Conservation (phyloP, 2,888 invertebrate genomes). For the Sacculina carcini region DNA sequence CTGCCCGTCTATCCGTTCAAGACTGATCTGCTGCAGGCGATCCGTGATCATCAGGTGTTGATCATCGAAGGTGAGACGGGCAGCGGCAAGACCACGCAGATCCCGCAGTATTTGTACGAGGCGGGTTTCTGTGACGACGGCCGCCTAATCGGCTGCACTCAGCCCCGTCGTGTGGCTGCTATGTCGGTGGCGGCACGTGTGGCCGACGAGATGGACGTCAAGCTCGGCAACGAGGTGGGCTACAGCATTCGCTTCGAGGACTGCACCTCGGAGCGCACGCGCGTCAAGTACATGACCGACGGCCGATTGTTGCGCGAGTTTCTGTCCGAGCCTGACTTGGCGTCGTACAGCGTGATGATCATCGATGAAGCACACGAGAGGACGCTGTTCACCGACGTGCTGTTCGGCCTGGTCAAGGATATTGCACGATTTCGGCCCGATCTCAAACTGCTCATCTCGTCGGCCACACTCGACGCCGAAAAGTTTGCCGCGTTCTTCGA, state of each 20-base stretch:
- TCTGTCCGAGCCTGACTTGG: constrained; percentile 82
- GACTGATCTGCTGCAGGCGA: constrained; percentile 63
- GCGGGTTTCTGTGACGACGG: constrained; percentile 44
- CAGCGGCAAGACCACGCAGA: constrained; percentile 91
- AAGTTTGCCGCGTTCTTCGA: constrained; percentile 97
- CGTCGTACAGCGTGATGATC: constrained; percentile 86
- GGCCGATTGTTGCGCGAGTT: constrained; percentile 93
- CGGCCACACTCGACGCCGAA: constrained; percentile 89
- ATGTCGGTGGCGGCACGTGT: constrained; percentile 99
- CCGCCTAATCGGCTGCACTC: constrained; percentile 63
- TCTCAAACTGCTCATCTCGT: constrained; percentile 83
- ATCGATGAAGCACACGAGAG: constrained; percentile 99
- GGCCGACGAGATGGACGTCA: constrained; percentile 87
- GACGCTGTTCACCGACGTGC: constrained; percentile 87
- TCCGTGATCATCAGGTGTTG: constrained; percentile 45
- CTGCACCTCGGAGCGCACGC: constrained; percentile 86
- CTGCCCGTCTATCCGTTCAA: constrained; percentile 82
- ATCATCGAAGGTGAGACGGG: constrained; percentile 96
- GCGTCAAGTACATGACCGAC: constrained; percentile 98
- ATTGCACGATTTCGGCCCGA: constrained; percentile 78
- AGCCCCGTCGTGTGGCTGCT: constrained; percentile 88
- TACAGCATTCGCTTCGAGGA: constrained; percentile 88
- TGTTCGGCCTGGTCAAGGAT: constrained; percentile 81
- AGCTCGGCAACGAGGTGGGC: constrained; percentile 43
- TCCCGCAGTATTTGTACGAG: constrained; percentile 94